These are phyloP conservation scores for Acomys russatus DNA, from an alignment of 2,797 vertebrate species.

Conservation along the genomic window DNA sequence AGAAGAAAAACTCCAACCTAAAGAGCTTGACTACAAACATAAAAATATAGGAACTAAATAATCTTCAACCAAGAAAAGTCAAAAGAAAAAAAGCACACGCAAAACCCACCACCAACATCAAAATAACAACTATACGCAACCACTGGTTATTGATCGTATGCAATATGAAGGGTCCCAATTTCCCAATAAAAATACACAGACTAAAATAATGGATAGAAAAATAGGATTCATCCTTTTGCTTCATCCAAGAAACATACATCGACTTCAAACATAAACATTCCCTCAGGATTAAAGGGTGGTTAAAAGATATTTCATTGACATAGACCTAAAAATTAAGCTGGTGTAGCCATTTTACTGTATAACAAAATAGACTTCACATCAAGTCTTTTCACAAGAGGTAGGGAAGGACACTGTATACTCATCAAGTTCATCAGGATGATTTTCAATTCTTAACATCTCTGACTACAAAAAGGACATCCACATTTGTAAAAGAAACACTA, in stretches of 20 bases:
- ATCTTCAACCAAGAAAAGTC: not conserved
- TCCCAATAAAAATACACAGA: not conserved
- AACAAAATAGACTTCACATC: not conserved
- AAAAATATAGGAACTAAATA: not conserved
- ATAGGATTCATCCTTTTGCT: not conserved
- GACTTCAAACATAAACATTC: not conserved
- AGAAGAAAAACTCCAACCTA: not conserved
- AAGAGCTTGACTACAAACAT: not conserved
- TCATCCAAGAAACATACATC: not conserved
- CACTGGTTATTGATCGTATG: not conserved
- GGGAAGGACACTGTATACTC: not conserved
- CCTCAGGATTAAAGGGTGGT: not conserved
- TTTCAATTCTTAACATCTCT: not conserved
- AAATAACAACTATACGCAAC: no score
- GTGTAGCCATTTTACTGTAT: not conserved
- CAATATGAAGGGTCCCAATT: not conserved
- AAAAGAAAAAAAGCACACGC: no score
- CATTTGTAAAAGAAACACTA: not conserved
- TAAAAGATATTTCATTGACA: not conserved
- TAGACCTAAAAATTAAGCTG: not conserved
- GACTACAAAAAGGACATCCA: not conserved
- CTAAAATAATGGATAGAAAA: not conserved
- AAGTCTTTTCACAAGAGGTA: not conserved
- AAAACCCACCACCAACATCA: not conserved
- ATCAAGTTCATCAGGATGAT: not conserved